phyloP scores from a whole-genome alignment of 2,888 invertebrate species.

The Aleiodes testaceus region DNA sequence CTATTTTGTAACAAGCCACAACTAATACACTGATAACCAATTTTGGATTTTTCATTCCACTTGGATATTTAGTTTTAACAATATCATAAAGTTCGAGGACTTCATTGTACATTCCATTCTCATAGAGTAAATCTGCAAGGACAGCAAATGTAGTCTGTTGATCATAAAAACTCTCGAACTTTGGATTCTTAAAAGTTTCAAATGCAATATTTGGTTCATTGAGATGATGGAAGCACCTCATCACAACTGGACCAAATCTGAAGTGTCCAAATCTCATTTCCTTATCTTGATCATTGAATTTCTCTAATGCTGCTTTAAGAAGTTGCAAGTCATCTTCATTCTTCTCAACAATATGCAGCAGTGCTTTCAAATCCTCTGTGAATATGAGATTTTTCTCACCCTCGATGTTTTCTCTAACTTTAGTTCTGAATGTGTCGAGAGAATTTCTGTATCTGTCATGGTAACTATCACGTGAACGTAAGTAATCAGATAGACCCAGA shows the following conservation, averaged over 20 bases:
- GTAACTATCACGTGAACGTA: constrained; percentile 74
- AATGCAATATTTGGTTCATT: constrained; percentile 81
- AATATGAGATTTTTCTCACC: constrained; percentile 80
- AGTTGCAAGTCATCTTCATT: constrained; percentile 78
- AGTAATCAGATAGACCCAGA: constrained; percentile 79
- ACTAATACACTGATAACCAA: constrained; percentile 80
- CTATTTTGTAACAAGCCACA: constrained; percentile 85
- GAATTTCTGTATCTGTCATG: constrained; percentile 78
- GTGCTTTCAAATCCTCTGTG: constrained; percentile 89
- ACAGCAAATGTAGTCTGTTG: constrained; percentile 81
- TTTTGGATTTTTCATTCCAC: constrained; percentile 80
- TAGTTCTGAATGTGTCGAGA: constrained; percentile 79
- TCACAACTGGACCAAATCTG: constrained; percentile 87
- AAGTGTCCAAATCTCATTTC: constrained; percentile 86
- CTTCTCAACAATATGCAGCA: constrained; percentile 81
- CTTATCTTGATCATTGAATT: constrained; percentile 82
- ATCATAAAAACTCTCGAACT: constrained; percentile 81
- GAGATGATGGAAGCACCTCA: constrained; percentile 84
- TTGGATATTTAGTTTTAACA: constrained; percentile 77
- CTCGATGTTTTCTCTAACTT: constrained; percentile 80
- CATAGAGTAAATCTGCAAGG: constrained; percentile 82
- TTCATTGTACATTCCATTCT: constrained; percentile 80
- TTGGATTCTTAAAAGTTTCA: constrained; percentile 78
- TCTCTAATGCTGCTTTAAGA: constrained; percentile 80
- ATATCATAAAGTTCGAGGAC: constrained; percentile 79